phyloP scores from a whole-genome alignment of 1,140 invertebrate genomes.

The Diachasma alloeum region DNA sequence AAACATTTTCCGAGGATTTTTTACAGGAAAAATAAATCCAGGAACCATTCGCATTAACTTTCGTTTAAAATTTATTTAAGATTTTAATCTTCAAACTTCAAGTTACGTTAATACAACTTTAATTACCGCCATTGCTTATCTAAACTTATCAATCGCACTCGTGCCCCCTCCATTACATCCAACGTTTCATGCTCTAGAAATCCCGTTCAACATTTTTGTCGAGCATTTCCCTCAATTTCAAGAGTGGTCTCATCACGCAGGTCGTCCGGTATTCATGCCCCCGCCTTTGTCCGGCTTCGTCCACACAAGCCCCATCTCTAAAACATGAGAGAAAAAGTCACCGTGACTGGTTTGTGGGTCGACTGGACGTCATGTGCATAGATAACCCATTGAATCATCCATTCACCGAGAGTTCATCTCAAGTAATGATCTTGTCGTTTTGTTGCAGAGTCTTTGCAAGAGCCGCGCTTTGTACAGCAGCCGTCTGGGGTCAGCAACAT shows the following conservation, averaged over 20 bases:
- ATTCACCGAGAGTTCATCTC: background rate
- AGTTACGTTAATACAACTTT: too few species aligned
- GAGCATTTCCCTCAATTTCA: background rate
- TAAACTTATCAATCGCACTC: too few species aligned
- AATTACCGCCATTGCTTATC: background rate
- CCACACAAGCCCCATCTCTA: too few species aligned
- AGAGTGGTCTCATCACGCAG: background rate
- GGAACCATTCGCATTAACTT: too few species aligned
- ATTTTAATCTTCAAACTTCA: too few species aligned
- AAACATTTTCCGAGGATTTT: too few species aligned
- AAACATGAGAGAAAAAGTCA: background rate
- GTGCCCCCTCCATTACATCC: too few species aligned
- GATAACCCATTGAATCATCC: slow-evolving; percentile 7
- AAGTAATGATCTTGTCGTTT: slow-evolving; percentile 29
- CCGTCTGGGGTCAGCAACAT: slow-evolving; percentile 84
- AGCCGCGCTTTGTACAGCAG: slow-evolving; percentile 84
- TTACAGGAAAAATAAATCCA: too few species aligned
- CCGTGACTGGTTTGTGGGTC: background rate
- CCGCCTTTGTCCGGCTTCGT: too few species aligned
- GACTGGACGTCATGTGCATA: background rate
- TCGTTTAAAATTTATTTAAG: too few species aligned
- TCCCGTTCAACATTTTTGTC: background rate
- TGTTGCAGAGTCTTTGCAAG: slow-evolving; percentile 73
- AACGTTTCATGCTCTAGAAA: background rate
- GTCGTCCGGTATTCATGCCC: slow-evolving; percentile 14